These are phyloP conservation scores for Dermolepida albohirtum DNA, from an alignment of 2,888 invertebrate species.

Conservation along the genomic window DNA sequence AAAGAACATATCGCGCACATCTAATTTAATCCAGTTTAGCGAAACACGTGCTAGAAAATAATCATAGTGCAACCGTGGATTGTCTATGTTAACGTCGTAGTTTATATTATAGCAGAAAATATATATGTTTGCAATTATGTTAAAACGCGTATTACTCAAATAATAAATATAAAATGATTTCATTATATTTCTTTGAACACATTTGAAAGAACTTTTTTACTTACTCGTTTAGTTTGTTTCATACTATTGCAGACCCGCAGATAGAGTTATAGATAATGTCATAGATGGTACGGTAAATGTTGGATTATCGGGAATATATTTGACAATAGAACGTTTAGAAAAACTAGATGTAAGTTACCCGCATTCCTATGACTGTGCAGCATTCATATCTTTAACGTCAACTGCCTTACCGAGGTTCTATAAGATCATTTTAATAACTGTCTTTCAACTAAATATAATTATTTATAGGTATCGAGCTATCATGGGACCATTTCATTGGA, in stretches of 20 bases:
- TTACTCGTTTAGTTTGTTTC: too few species aligned
- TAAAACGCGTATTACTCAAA: too few species aligned
- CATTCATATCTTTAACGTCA: conserved; percentile 81
- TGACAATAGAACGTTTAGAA: conserved; percentile 68
- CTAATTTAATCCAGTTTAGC: too few species aligned
- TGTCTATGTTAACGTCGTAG: too few species aligned
- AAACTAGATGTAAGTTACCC: conserved; percentile 73
- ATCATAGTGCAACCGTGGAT: too few species aligned
- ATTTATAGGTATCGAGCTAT: conserved; percentile 79
- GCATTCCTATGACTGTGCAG: conserved; percentile 81
- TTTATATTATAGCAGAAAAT: too few species aligned
- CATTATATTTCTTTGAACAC: too few species aligned
- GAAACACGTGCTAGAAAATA: too few species aligned
- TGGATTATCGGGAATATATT: conserved; percentile 79
- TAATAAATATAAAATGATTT: too few species aligned
- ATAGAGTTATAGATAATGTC: conserved; percentile 72
- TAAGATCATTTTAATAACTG: conserved; percentile 37
- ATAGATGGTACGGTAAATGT: conserved; percentile 70
- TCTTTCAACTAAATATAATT: conserved; percentile 1
- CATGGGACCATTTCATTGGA: conserved; percentile 85
- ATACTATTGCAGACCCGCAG: conserved; percentile 67
- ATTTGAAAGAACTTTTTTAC: too few species aligned
- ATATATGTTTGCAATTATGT: too few species aligned
- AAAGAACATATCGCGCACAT: too few species aligned
- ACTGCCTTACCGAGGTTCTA: conserved; percentile 79